These are phyloP conservation scores for Diadromus collaris DNA, from an alignment of 2,888 invertebrate species.

Conservation along the genomic window DNA sequence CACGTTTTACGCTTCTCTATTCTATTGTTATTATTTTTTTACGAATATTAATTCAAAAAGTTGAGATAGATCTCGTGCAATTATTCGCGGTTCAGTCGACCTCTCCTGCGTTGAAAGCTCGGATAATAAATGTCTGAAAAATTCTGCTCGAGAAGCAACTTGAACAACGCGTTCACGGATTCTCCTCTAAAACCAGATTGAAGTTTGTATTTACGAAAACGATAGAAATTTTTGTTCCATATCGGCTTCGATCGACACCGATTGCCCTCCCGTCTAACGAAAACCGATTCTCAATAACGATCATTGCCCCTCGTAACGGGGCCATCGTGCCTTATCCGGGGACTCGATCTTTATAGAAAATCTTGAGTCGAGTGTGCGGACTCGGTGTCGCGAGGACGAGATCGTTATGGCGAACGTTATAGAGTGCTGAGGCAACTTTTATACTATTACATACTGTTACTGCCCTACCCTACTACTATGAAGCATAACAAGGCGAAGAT, in stretches of 20 bases:
- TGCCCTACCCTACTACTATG: slow-evolving; percentile 13
- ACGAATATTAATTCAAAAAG: not conserved
- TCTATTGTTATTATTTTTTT: not conserved
- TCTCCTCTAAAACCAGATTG: not conserved
- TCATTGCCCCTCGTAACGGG: slow-evolving; percentile 34
- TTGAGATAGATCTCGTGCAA: slow-evolving; percentile 12
- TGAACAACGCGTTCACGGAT: not conserved
- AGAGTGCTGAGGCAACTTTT: slow-evolving; percentile 35
- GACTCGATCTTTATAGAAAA: slow-evolving; percentile 46
- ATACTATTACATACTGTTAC: slow-evolving; percentile 25
- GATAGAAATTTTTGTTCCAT: not conserved
- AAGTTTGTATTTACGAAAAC: not conserved
- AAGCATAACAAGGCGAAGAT: slow-evolving; percentile 22
- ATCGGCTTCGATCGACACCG: slow-evolving; percentile 7
- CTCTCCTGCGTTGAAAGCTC: not conserved
- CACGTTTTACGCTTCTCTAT: not conserved
- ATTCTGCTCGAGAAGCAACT: not conserved
- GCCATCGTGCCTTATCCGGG: slow-evolving; percentile 30
- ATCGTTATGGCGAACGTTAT: slow-evolving; percentile 27
- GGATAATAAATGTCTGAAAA: not conserved
- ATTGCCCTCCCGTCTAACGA: slow-evolving; percentile 1
- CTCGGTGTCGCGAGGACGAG: slow-evolving; percentile 8
- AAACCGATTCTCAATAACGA: slow-evolving; percentile 51
- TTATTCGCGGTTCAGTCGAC: slow-evolving; percentile 12
- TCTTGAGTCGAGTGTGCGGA: slow-evolving; percentile 29